phyloP scores from a whole-genome alignment of 2,888 invertebrate species.

The Sympetrum striolatum region DNA sequence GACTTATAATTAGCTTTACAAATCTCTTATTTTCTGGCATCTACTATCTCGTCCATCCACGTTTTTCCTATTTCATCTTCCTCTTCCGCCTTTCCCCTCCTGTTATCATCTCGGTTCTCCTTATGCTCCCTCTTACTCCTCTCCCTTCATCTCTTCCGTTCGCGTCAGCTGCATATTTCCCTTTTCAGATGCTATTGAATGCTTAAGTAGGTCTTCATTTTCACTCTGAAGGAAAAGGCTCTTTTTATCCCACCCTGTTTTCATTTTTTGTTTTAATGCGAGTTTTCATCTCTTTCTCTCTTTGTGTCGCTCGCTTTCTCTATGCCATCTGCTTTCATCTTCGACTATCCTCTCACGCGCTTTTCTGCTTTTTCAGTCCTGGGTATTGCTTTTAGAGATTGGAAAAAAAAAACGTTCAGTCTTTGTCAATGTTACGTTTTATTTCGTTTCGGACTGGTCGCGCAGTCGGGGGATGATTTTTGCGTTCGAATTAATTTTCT shows the following conservation, averaged over 20 bases:
- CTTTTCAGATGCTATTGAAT: not conserved
- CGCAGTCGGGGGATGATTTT: no score
- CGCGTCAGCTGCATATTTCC: not conserved
- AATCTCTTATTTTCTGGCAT: not conserved
- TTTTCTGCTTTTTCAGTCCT: not conserved
- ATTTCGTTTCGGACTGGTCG: no score
- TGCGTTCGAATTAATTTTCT: no score
- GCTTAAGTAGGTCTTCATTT: not conserved
- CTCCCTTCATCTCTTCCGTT: no score
- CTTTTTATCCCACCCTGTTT: not conserved
- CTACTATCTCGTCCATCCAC: no score
- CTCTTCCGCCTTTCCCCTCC: not conserved
- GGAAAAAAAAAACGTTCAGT: no score
- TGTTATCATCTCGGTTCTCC: no score
- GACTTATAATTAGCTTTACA: no score
- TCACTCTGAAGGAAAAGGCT: not conserved
- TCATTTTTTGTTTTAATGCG: not conserved
- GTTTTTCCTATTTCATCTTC: not conserved
- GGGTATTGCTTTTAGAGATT: no score
- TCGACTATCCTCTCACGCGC: not conserved
- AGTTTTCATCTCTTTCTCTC: not conserved
- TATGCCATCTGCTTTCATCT: not conserved
- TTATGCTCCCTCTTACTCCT: not conserved
- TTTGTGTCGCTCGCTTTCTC: not conserved
- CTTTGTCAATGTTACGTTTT: no score